Conservation (phyloP, 1,140 invertebrate species). For the Brachionus sp. region DNA sequence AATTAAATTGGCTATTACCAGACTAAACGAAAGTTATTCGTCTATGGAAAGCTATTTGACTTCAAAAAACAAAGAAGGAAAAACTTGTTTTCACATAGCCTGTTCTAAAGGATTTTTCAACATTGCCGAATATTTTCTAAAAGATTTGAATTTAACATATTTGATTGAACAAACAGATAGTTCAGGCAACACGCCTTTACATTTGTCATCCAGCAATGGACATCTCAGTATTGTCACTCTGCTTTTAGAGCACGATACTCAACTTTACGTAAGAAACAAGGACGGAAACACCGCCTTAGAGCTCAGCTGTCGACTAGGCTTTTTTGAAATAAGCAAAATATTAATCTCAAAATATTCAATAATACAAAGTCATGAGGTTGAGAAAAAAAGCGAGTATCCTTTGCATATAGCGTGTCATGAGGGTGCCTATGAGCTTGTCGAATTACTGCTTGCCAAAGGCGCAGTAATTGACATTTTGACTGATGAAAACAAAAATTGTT, state of each 20-base stretch:
- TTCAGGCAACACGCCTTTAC: neutral
- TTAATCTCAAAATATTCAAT: constrained; percentile 8
- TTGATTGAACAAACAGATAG: constrained; percentile 3
- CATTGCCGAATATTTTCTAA: constrained; percentile 37
- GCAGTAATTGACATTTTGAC: constrained; percentile 35
- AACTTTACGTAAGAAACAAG: neutral
- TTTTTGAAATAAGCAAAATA: constrained; percentile 42
- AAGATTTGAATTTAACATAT: constrained; percentile 12
- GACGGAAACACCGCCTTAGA: constrained; percentile 21
- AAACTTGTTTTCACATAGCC: constrained; percentile 39
- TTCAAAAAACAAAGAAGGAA: constrained; percentile 38
- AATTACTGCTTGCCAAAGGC: constrained; percentile 30
- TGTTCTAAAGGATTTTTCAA: constrained; percentile 3
- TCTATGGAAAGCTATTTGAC: constrained; percentile 25
- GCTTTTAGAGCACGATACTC: neutral
- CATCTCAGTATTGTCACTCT: constrained; percentile 13
- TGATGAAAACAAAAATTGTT: constrained; percentile 43
- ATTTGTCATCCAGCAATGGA: constrained; percentile 11
- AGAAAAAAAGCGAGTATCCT: constrained; percentile 36
- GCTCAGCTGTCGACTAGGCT: constrained; percentile 17
- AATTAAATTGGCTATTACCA: neutral
- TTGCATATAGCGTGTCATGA: constrained; percentile 37
- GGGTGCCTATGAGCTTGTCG: constrained; percentile 33
- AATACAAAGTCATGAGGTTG: neutral
- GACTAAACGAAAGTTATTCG: constrained; percentile 14